Conservation (phyloP, 2,113 vertebrate genomes). For the Amblyopsis rosae region DNA sequence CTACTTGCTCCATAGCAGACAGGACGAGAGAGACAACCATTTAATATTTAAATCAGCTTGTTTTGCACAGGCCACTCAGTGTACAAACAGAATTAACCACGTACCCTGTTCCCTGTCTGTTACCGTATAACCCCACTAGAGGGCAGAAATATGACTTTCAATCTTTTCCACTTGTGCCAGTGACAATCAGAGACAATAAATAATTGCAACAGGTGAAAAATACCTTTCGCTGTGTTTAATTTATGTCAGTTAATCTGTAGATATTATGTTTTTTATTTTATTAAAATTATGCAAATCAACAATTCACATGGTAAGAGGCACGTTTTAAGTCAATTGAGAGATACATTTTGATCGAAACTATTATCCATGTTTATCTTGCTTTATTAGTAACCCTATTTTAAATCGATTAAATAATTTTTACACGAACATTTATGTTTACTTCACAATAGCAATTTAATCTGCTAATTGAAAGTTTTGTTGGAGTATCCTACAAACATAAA, state of each 20-base stretch:
- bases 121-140: conserved; percentile 55
- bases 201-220: conserved; percentile 43
- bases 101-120: background rate
- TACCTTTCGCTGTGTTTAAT: conserved; percentile 1
- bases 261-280: too few relatives aligned
- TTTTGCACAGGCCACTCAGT: conserved; percentile 19
- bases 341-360: too few relatives aligned
- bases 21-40: conserved; percentile 44
- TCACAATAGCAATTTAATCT: background rate
- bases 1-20: conserved; percentile 48
- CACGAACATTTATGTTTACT: background rate
- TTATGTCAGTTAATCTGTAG: background rate
- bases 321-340: too few relatives aligned
- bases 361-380: background rate
- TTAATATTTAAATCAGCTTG: conserved; percentile 53
- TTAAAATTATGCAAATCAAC: background rate
- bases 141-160: conserved; percentile 35
- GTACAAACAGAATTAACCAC: conserved; percentile 28
- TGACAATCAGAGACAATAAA: conserved; percentile 21
- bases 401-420: background rate
- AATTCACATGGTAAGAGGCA: conserved; percentile 34
- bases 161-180: background rate
- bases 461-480: background rate
- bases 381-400: background rate
- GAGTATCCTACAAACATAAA: background rate